These are phyloP conservation scores for Nematolebias whitei DNA, from an alignment of 2,113 vertebrate genomes.

Conservation along the genomic window DNA sequence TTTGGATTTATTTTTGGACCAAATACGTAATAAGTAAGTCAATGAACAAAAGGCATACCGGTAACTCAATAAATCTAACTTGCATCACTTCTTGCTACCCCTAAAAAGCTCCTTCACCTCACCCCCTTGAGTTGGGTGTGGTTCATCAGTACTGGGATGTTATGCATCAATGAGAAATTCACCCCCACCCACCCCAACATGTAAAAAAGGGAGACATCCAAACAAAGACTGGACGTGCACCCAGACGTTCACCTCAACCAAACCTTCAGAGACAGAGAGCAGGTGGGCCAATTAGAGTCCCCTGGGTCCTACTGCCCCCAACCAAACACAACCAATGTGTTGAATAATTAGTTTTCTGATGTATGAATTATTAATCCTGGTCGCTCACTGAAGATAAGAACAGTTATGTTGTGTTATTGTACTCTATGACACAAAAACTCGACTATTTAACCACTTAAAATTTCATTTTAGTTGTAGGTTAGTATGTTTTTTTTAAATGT, in stretches of 20 bases:
- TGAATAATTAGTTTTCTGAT: constrained; percentile 79
- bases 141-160: constrained; percentile 38
- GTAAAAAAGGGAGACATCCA: constrained; percentile 15
- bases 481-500: too few species aligned
- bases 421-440: constrained; percentile 39
- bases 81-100: background rate
- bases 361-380: constrained; percentile 82
- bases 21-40: background rate
- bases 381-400: constrained; percentile 61
- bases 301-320: constrained; percentile 44
- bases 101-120: background rate
- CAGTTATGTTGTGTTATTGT: constrained; percentile 43
- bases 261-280: constrained; percentile 66
- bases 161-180: constrained; percentile 5
- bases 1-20: background rate
- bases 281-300: constrained; percentile 81
- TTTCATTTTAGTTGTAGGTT: too few species aligned
- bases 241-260: constrained; percentile 39
- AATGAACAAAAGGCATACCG: too few species aligned
- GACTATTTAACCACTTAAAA: constrained; percentile 46
- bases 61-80: background rate
- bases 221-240: constrained; percentile 62
- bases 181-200: constrained; percentile 30
- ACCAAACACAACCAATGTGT: constrained; percentile 61
- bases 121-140: constrained; percentile 27